These are phyloP conservation scores for Corbicula japonica DNA, from an alignment of 2,888 invertebrate species.

Conservation along the genomic window DNA sequence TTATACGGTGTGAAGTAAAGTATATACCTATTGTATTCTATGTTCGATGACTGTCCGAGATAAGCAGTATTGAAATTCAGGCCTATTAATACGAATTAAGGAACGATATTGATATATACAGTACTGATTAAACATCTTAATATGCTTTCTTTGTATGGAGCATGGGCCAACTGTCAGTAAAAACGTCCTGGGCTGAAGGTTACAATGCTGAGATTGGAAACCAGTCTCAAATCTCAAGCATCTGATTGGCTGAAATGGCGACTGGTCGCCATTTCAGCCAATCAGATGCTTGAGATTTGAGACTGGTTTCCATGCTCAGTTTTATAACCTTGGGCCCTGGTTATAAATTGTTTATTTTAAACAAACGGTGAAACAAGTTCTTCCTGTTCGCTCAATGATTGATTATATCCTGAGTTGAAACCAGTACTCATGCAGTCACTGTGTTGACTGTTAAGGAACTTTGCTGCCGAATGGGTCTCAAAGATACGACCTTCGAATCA, in stretches of 20 bases:
- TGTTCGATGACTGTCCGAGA: constrained; percentile 26
- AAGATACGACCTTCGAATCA: too few relatives aligned
- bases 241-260: not conserved
- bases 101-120: constrained; percentile 3
- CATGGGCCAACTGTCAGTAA: not conserved
- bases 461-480: too few relatives aligned
- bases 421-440: too few relatives aligned
- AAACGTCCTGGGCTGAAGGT: not conserved
- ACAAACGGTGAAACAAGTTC: too few relatives aligned
- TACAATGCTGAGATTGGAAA: not conserved
- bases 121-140: not conserved
- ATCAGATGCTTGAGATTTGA: too few relatives aligned
- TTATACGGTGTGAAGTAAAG: constrained; percentile 41
- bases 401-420: too few relatives aligned
- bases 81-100: constrained; percentile 35
- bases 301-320: too few relatives aligned
- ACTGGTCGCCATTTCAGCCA: not conserved
- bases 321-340: too few relatives aligned
- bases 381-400: too few relatives aligned
- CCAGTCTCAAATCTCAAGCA: not conserved
- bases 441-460: too few relatives aligned
- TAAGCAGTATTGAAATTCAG: constrained; percentile 25
- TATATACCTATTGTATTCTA: constrained; percentile 30
- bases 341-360: too few relatives aligned
- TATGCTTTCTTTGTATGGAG: not conserved